Conservation (phyloP, 2,888 invertebrate genomes). For the Sepioteuthis lessoniana region DNA sequence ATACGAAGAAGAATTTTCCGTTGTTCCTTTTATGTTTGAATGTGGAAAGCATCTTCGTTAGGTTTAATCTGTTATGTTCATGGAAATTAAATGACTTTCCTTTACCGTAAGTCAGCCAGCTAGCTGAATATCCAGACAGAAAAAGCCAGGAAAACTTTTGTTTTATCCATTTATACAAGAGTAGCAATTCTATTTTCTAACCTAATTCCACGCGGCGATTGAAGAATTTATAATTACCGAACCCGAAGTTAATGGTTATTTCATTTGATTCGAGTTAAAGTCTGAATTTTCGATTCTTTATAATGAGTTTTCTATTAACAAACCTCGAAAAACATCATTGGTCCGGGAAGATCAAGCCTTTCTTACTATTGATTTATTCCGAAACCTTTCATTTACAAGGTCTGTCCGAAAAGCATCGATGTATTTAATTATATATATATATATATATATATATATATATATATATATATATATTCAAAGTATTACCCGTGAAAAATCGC, state of each 20-base stretch:
- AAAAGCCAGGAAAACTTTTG: neutral
- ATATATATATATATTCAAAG: too few relatives aligned
- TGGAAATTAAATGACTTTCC: neutral
- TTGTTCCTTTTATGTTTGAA: neutral
- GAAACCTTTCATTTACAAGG: too few relatives aligned
- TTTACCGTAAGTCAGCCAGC: neutral
- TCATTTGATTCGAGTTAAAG: neutral
- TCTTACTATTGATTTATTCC: too few relatives aligned
- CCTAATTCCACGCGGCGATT: neutral
- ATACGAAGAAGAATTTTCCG: neutral
- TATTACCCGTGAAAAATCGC: too few relatives aligned
- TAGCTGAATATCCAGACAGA: neutral
- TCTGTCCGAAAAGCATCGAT: too few relatives aligned
- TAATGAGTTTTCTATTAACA: neutral
- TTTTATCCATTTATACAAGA: slow-evolving; percentile 1
- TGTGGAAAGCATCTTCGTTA: neutral
- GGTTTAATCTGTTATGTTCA: neutral
- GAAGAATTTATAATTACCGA: neutral
- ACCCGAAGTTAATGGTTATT: neutral
- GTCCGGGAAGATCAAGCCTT: too few relatives aligned
- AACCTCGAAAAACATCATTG: too few relatives aligned
- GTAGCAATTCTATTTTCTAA: neutral
- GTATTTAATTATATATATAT: too few relatives aligned
- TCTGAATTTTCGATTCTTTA: neutral
- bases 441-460: too few relatives aligned